Evolutionary conservation across 2,797 vertebrate species (phyloP), one percentile per base, ranked within the genome.

Genomic region (Halcyon badia): DNA sequence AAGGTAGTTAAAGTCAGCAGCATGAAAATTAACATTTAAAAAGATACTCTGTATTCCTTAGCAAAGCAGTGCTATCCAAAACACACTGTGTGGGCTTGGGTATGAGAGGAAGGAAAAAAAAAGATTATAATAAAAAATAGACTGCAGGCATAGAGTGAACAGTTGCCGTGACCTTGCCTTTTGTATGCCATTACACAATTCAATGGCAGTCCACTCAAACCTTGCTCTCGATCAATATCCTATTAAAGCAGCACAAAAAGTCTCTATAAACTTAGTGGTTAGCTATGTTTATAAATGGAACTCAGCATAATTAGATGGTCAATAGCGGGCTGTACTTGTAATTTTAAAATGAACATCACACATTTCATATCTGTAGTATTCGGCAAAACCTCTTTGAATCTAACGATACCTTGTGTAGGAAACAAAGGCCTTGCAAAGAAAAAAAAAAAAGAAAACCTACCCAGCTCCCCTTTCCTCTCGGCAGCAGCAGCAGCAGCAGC

Each of bases 171-270:
- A 99, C 99, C 99, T 99, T 99, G 99, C 98, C 98, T 98, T 99
- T 97, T 99, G 98, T 98, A 98, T 98, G 98, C 98, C 98, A 99
- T 99, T 99, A 98, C 98, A 99, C 99, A 99, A 99, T 99, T 99
- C 99, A 98, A 98, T 98, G 98, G 99, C 98, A 98, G 99, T 98
- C 98, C 98, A 99, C 99, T 99, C 98, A 98, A 99, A 99, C 99
- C 98, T 98, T 98, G 98, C 98, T 99, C 98, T 98, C 99, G 99
- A 99, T 99, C 99, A 99, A 99, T 99, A 99, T 99, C 98, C 99
- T 99, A 99, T 99, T 99, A 99, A 99, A 99, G 98, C 98, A 96
- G 98, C 98, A 98, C 98, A 98, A 98, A 98, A 99, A 98, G 98
- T 99, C 98, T 98, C 98, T 98, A 99, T 99, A 98, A 99, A 99